These are phyloP conservation scores for Rhinatrema bivittatum DNA, from an alignment of 2,797 vertebrate species.

Conservation along the genomic window DNA sequence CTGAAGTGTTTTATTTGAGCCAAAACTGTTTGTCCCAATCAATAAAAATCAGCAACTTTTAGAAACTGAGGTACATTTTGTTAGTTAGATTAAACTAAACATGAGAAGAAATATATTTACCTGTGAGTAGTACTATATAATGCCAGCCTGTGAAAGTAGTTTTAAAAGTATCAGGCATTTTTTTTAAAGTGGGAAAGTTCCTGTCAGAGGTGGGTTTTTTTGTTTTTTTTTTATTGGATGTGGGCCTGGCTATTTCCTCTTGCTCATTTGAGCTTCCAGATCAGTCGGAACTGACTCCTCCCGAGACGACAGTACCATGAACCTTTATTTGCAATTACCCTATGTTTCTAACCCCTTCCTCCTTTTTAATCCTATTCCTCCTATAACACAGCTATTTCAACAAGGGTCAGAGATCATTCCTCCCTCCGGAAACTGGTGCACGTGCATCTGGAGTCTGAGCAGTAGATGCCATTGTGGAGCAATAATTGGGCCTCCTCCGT, in stretches of 20 bases:
- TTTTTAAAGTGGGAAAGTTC: slow-evolving; percentile 12
- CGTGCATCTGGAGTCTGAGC: too few relatives aligned
- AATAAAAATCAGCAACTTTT: slow-evolving; percentile 8
- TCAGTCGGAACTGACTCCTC: background rate
- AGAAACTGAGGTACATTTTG: too few relatives aligned
- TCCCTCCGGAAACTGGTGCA: too few relatives aligned
- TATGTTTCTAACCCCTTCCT: too few relatives aligned
- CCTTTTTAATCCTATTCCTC: too few relatives aligned
- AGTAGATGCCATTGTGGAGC: too few relatives aligned
- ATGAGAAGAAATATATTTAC: slow-evolving; percentile 23
- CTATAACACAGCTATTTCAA: too few relatives aligned
- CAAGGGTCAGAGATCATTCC: too few relatives aligned
- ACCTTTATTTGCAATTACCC: too few relatives aligned
- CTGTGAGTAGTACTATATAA: too few relatives aligned
- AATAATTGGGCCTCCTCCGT: too few relatives aligned
- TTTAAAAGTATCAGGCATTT: background rate
- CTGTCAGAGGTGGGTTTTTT: slow-evolving; percentile 13
- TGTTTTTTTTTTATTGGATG: slow-evolving; percentile 2
- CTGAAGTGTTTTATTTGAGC: background rate
- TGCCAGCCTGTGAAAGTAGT: slow-evolving; percentile 17
- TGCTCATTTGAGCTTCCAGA: background rate
- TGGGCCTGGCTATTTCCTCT: background rate
- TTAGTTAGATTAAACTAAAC: slow-evolving; percentile 1
- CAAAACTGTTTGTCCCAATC: slow-evolving; percentile 15
- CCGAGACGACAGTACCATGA: background rate